Conservation (phyloP, 1,140 invertebrate genomes). For the Grapholita molesta region DNA sequence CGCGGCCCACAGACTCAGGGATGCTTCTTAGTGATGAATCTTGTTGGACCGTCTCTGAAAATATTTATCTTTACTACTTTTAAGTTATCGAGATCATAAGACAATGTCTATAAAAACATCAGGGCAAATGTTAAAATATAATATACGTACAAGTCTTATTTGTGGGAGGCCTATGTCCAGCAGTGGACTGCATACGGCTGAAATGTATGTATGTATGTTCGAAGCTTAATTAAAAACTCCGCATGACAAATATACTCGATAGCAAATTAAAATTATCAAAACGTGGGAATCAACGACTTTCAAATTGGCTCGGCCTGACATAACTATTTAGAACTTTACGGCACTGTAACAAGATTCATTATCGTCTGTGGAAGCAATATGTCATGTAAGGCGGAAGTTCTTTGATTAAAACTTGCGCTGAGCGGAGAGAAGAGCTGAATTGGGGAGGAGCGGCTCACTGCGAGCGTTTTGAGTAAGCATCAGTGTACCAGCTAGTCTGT, state of each 20-base stretch:
- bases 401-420: constrained; percentile 52
- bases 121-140: too few relatives aligned
- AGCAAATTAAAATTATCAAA: neutral
- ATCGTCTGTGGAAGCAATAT: neutral
- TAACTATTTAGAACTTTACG: neutral
- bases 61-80: too few relatives aligned
- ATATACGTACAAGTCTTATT: too few relatives aligned
- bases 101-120: too few relatives aligned
- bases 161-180: too few relatives aligned
- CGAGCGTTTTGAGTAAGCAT: neutral
- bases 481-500: too few relatives aligned
- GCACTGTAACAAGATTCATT: neutral
- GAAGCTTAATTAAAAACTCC: neutral
- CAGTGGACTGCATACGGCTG: too few relatives aligned
- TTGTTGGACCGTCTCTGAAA: too few relatives aligned
- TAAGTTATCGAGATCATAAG: too few relatives aligned
- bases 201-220: too few relatives aligned
- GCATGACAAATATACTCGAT: neutral
- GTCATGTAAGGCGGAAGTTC: constrained; percentile 26
- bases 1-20: too few relatives aligned
- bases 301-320: neutral
- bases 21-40: too few relatives aligned
- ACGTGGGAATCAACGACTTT: neutral
- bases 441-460: neutral
- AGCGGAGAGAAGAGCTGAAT: constrained; percentile 20